Conservation (phyloP, 2,113 vertebrate genomes). For the Apistogramma diplotaenia region DNA sequence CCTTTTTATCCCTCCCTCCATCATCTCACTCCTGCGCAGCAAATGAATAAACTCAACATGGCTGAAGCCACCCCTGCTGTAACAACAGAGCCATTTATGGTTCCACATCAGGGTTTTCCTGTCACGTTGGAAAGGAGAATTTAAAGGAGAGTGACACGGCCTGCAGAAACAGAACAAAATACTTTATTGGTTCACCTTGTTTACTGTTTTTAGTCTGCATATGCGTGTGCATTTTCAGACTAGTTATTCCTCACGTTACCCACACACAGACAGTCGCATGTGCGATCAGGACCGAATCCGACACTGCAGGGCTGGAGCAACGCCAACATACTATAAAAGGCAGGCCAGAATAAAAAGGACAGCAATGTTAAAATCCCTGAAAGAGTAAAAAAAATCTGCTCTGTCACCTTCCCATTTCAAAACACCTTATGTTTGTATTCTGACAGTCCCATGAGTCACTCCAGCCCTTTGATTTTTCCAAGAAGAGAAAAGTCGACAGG, state of each 20-base stretch:
- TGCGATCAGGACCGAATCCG: not conserved
- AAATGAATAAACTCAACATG: conserved; percentile 16
- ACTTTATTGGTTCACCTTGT: not conserved
- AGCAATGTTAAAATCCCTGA: not conserved
- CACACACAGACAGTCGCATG: not conserved
- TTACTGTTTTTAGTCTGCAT: not conserved
- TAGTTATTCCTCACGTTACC: not conserved
- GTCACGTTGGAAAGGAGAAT: not conserved
- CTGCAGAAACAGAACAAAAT: not conserved
- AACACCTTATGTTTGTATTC: conserved; percentile 13
- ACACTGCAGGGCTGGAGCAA: not conserved
- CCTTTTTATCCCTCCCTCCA: conserved; percentile 15
- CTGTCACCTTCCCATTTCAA: conserved; percentile 24
- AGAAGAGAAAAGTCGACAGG: conserved; percentile 4
- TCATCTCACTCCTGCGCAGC: conserved; percentile 9
- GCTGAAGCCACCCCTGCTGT: not conserved
- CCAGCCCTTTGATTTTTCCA: conserved; percentile 6
- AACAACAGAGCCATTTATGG: conserved; percentile 20
- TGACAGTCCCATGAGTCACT: conserved; percentile 14
- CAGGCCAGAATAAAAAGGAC: conserved; percentile 2
- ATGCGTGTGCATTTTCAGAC: not conserved
- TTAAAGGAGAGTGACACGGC: not conserved
- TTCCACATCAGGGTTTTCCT: not conserved
- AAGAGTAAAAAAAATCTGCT: not conserved
- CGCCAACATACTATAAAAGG: not conserved